A percentile compares a stretch with the other conserved stretches of the same genome.
Conservation (phyloP, 2,113 vertebrate species). For the Channa argus region DNA sequence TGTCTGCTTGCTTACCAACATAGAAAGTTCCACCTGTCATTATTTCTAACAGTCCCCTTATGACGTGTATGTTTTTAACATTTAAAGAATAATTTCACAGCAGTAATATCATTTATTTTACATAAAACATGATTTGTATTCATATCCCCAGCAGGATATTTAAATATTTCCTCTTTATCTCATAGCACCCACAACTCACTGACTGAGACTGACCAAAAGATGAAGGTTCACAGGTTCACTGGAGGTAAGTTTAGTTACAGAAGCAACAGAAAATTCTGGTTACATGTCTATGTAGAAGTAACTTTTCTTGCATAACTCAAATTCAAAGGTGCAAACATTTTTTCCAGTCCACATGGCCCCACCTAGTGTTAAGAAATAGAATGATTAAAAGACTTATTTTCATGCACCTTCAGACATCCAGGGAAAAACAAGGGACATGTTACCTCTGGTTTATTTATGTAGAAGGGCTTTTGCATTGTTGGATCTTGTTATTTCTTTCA, state of each 20-base stretch:
- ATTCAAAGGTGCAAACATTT: neutral
- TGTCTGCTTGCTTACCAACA: constrained; percentile 2
- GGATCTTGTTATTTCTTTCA: neutral
- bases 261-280: neutral
- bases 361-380: neutral
- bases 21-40: neutral
- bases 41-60: neutral
- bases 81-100: neutral
- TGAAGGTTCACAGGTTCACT: no score
- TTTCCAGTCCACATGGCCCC: neutral
- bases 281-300: no score
- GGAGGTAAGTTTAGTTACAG: neutral
- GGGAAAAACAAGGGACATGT: no score
- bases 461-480: neutral
- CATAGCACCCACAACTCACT: no score
- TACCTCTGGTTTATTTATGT: neutral
- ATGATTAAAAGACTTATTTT: no score
- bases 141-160: no score
- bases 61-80: no score
- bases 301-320: neutral
- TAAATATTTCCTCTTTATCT: no score
- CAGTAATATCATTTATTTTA: neutral
- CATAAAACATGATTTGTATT: neutral
- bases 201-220: no score
- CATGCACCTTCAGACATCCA: no score